Evolutionary conservation across 2,113 vertebrate genomes (phyloP).

Genomic region (Perccottus glenii): DNA sequence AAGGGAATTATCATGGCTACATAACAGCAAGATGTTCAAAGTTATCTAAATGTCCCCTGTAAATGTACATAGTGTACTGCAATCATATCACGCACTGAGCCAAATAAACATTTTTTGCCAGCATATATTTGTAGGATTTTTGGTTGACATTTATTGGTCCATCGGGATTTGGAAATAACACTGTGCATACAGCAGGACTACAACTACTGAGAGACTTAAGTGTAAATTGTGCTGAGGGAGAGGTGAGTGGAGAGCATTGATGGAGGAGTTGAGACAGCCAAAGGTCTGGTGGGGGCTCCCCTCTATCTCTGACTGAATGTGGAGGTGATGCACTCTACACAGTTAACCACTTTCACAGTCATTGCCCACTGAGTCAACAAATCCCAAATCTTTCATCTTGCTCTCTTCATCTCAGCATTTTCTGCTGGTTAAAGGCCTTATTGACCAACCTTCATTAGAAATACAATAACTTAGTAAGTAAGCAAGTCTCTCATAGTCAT

Average conservation of each 20-base stretch:
- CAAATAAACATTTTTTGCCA: no score
- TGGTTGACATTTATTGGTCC: no score
- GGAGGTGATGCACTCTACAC: conserved; percentile 30
- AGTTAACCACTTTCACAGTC: conserved; percentile 25
- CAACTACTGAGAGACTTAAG: conserved; percentile 46
- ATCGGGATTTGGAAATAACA: no score
- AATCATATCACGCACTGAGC: no score
- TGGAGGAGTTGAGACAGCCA: conserved; percentile 18
- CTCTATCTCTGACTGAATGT: conserved; percentile 48
- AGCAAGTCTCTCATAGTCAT: no score
- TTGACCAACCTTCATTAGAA: no score
- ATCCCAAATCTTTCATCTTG: conserved; percentile 16
- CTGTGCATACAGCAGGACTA: conserved; percentile 12
- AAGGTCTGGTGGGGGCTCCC: conserved; percentile 41
- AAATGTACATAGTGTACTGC: no score
- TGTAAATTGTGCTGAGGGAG: conserved; percentile 62
- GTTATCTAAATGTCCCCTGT: no score
- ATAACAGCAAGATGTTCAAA: no score
- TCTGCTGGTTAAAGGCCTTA: not conserved
- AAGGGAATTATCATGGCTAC: no score
- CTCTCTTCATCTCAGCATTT: not conserved
- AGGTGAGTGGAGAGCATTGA: conserved; percentile 9
- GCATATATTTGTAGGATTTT: no score
- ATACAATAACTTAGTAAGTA: no score
- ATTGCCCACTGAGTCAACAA: conserved; percentile 30